A percentile compares a stretch with the other conserved stretches of the same genome.
Evolutionary conservation across 2,797 vertebrate genomes (phyloP).

Genomic region (Labeo calbasu): DNA sequence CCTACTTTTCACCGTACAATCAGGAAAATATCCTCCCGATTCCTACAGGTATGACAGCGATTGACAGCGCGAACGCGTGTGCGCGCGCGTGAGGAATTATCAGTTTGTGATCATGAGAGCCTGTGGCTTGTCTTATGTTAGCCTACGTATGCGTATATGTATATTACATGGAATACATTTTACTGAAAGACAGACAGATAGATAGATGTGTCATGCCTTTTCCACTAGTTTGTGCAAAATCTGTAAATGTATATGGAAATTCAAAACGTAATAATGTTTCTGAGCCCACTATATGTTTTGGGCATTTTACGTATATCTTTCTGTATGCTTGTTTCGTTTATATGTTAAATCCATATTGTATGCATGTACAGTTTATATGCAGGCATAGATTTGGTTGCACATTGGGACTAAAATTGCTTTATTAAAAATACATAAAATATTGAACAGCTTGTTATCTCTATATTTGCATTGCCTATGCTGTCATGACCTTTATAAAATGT

Average conservation of each 20-base stretch:
- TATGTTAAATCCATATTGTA: neutral
- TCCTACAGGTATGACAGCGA: conserved; percentile 45
- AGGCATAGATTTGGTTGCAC: neutral
- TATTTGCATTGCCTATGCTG: neutral
- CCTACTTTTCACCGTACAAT: conserved; percentile 33
- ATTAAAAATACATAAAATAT: neutral
- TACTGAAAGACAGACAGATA: neutral
- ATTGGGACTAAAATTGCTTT: neutral
- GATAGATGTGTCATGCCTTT: too few species aligned
- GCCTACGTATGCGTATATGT: neutral
- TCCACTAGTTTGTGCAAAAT: neutral
- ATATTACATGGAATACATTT: too few species aligned
- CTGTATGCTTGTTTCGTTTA: neutral
- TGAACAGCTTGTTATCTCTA: neutral
- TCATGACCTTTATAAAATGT: neutral
- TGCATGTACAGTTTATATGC: neutral
- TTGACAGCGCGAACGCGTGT: neutral
- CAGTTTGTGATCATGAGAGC: too few species aligned
- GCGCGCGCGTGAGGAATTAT: neutral
- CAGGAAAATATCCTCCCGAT: conserved; percentile 40
- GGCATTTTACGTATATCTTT: neutral
- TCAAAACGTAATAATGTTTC: neutral
- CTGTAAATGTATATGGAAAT: neutral
- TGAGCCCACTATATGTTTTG: neutral
- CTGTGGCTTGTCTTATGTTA: neutral